phyloP scores from a whole-genome alignment of 2,797 vertebrate genomes.

The Micromesistius poutassou region DNA sequence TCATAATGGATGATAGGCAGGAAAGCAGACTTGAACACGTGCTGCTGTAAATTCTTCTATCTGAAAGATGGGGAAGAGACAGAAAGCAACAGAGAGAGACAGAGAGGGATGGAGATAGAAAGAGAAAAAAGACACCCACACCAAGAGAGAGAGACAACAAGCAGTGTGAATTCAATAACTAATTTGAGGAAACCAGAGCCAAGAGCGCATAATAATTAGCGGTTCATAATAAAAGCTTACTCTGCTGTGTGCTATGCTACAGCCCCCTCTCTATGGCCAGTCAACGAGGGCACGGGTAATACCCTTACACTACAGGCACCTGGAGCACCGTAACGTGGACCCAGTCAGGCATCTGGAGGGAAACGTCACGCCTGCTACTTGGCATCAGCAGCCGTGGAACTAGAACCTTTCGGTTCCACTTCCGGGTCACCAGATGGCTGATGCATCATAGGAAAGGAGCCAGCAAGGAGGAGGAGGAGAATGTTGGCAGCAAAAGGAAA shows the following conservation, averaged over 20 bases:
- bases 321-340: too few species aligned
- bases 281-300: not conserved
- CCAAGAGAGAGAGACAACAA: not conserved
- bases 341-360: too few species aligned
- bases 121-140: not conserved
- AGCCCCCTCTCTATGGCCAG: not conserved
- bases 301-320: too few species aligned
- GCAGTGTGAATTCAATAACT: not conserved
- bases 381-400: not conserved
- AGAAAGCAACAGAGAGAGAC: not conserved
- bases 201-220: not conserved
- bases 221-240: not conserved
- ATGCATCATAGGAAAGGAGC: not conserved
- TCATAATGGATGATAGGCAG: constrained; percentile 3
- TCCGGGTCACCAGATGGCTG: not conserved
- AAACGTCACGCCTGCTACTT: not conserved
- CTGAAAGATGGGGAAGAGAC: not conserved
- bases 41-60: too few species aligned
- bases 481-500: not conserved
- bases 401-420: not conserved
- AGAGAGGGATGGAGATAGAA: too few species aligned
- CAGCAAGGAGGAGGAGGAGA: not conserved
- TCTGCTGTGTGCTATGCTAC: not conserved
- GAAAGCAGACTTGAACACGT: not conserved
- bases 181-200: not conserved